Evolutionary conservation across 2,888 invertebrate species (phyloP).

Genomic region (Lycia hirtaria): DNA sequence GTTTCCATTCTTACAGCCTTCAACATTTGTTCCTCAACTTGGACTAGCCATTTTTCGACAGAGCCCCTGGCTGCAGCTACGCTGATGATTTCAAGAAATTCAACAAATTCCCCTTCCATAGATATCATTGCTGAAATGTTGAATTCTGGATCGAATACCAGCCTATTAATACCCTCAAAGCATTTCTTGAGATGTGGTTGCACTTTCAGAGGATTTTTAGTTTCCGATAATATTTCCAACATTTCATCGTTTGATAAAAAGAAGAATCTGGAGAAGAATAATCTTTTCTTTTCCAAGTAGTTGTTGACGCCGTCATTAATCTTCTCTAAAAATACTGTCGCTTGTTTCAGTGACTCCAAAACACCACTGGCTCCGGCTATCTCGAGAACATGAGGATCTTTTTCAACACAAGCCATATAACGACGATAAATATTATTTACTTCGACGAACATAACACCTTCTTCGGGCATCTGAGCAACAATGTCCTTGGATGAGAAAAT

Average conservation of each 20-base stretch:
- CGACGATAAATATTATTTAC: constrained; percentile 89
- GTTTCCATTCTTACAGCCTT: constrained; percentile 89
- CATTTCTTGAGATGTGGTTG: constrained; percentile 95
- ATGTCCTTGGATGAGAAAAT: constrained; percentile 96
- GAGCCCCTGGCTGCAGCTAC: constrained; percentile 91
- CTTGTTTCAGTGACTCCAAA: constrained; percentile 89
- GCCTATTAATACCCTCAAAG: constrained; percentile 93
- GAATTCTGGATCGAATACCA: constrained; percentile 89
- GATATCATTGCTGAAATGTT: constrained; percentile 92
- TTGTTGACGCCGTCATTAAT: constrained; percentile 93
- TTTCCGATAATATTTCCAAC: constrained; percentile 95
- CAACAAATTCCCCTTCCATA: constrained; percentile 90
- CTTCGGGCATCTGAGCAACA: constrained; percentile 93
- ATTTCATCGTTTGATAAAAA: constrained; percentile 96
- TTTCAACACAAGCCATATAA: constrained; percentile 87
- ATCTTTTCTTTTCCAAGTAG: constrained; percentile 93
- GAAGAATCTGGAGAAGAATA: constrained; percentile 95
- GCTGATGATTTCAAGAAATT: constrained; percentile 86
- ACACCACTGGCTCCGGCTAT: constrained; percentile 88
- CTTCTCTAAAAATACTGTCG: constrained; percentile 89
- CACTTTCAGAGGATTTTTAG: constrained; percentile 93
- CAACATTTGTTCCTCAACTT: constrained; percentile 94
- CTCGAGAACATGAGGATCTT: constrained; percentile 88
- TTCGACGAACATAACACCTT: constrained; percentile 91
- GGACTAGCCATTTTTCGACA: constrained; percentile 94